phyloP scores from a whole-genome alignment of 2,113 vertebrate genomes.

The Malurus elegans region DNA sequence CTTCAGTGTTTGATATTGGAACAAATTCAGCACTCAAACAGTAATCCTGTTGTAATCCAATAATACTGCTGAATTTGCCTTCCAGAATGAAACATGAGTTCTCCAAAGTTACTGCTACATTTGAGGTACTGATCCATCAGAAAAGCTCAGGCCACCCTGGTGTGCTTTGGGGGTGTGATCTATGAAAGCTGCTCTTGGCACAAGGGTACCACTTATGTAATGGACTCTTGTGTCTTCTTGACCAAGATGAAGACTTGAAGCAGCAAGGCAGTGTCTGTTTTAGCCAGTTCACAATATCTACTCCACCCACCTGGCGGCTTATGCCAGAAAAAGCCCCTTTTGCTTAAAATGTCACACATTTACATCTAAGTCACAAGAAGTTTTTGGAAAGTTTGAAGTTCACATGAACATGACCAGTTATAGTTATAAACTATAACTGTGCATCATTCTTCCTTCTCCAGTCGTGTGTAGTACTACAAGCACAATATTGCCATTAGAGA shows the following conservation, averaged over 20 bases:
- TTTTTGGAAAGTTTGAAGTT: slow-evolving; percentile 26
- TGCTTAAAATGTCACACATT: not conserved
- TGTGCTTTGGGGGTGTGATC: not conserved
- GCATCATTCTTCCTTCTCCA: not conserved
- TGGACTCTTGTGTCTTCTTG: not conserved
- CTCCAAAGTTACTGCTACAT: not conserved
- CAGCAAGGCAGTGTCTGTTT: not conserved
- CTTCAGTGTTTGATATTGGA: not conserved
- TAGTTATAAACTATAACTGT: not conserved
- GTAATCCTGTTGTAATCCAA: not conserved
- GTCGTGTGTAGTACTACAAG: not conserved
- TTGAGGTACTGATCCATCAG: not conserved
- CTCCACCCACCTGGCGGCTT: not conserved
- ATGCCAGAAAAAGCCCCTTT: not conserved
- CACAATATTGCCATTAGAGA: not conserved
- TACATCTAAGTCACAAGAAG: not conserved
- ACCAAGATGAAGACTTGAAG: not conserved
- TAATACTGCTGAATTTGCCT: not conserved
- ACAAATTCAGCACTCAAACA: not conserved
- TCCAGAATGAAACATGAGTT: not conserved
- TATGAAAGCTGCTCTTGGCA: not conserved
- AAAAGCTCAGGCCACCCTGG: not conserved
- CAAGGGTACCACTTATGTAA: not conserved
- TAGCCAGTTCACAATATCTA: not conserved
- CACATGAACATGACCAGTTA: not conserved